Evolutionary conservation across 2,888 invertebrate genomes (phyloP), one percentile per base, ranked within the genome.

Genomic region (Cremastinae sp.): DNA sequence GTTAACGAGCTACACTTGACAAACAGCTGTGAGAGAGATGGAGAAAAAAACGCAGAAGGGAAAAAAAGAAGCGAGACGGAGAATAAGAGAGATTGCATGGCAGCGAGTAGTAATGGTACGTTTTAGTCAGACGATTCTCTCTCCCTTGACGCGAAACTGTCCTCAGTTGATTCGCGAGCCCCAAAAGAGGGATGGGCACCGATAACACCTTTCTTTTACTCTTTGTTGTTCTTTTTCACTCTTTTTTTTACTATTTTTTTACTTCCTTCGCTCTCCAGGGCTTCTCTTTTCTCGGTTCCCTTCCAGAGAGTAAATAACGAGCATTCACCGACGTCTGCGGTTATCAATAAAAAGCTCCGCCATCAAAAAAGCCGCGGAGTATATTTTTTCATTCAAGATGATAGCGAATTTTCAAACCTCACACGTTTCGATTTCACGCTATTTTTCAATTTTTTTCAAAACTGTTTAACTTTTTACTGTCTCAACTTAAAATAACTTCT

Each of bases 91-190:
- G 69, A 73, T 69, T 35, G 76, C 55, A 55, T 56, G 62, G 58
- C 64, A 56, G 59, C 75, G 16, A 73, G 76, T 76, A 69, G 76
- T 76, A 64, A 61, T 53, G 20, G 64, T 61, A 62, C 69, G 55
- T n/a, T 73, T 76, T 68, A 53, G 72, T 76, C 69, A 53, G 76
- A 65, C 73, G 49, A 73, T 69, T 47, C 64, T 22, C 20, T 45
- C 28, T 74, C 12, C 58, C 58, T 37, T 51, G 61, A 12, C 41
- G 53, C 43, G 12, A 65, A 70, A 64, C 55, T 59, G 58, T 70
- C 49, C 59, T 20, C 20, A 18, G 64, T 59, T 59, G 51, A 55
- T 65, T 59, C 43, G 65, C 41, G 7, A 7, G 16, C 5, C 14
- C 4, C 10, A 12, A 43, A n/a, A 10, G 16, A 62, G 47, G 16